phyloP scores from a whole-genome alignment of 2,888 invertebrate species.

The Agrochola lota region DNA sequence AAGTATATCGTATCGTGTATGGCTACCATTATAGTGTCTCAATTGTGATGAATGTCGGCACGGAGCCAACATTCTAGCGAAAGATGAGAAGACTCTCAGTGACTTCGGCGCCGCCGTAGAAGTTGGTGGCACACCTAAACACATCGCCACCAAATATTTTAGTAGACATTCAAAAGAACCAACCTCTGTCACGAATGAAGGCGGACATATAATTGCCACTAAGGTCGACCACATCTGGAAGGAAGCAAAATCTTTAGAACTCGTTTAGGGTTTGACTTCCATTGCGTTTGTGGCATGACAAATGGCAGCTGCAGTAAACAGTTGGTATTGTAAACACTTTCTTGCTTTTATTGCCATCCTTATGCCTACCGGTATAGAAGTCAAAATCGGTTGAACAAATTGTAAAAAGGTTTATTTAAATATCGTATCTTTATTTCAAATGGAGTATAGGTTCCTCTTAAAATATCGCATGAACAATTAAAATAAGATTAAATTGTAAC shows the following conservation, averaged over 20 bases:
- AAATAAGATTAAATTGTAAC: not conserved
- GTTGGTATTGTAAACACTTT: no score
- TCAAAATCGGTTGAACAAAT: no score
- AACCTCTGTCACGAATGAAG: conserved; percentile 81
- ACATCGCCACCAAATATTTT: not conserved
- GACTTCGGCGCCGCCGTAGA: not conserved
- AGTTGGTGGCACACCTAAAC: no score
- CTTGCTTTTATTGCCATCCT: no score
- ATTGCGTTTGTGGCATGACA: no score
- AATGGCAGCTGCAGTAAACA: no score
- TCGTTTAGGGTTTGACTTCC: no score
- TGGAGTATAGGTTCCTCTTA: not conserved
- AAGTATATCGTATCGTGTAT: no score
- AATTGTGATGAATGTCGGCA: not conserved
- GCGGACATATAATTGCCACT: conserved; percentile 80
- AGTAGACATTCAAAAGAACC: conserved; percentile 24
- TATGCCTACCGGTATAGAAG: no score
- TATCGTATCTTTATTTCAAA: no score
- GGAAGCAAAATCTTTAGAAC: conserved; percentile 19
- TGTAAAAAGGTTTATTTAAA: no score
- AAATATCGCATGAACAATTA: not conserved
- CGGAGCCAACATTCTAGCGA: not conserved
- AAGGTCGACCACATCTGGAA: conserved; percentile 78
- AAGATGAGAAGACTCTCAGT: not conserved
- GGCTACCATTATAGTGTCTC: not conserved